Evolutionary conservation across 2,888 invertebrate genomes (phyloP), one percentile per base, ranked within the genome.

Genomic region (Serrognathus titanus): DNA sequence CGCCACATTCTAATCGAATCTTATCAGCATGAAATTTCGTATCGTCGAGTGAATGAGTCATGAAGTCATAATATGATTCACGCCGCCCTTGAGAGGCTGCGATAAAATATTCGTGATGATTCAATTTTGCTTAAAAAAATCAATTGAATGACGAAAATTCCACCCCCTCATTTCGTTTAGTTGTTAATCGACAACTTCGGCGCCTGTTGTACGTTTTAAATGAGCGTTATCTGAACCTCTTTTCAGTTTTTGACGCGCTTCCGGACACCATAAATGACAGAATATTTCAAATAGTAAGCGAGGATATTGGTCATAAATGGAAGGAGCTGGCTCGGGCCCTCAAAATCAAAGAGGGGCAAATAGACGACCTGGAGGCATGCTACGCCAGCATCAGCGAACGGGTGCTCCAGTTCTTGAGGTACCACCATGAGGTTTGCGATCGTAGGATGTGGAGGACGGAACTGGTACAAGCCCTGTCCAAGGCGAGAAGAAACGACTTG

Each of bases 271-370:
- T 61, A 0, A 58, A 63, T 35, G 48, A 41, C 4, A 62, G 59
- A 54, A 66, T 66, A 0, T 53, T 66, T 38, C 12, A 58, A 16
- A 13, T 63, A 9, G 67, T 74, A 20, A 59, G 63, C 38, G 16
- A 53, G 11, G 63, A 69, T 35, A 68, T 76, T 11, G 75, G 76
- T 0, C 51, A 54, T 4, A 70, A 69, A 40, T 76, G 76, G 75
- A 67, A 64, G 36, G 70, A 72, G 11, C 64, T 77, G 38, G 75
- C 73, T 2, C 62, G 75, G 38, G 61, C 58, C 8, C 52, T 77
- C 24, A 38, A 53, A 0, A 51, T 75, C 2, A 58, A 56, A 7
- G 75, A 76, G 65, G 68, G 69, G 2, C 35, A 63, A 39, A 72
- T 77, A 10, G 75, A 75, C 52, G 57, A 67, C 11, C 57, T 75